Evolutionary conservation across 2,797 vertebrate species (phyloP), one percentile per base, ranked within the genome.

Genomic region (Sebastolobus altivelis): DNA sequence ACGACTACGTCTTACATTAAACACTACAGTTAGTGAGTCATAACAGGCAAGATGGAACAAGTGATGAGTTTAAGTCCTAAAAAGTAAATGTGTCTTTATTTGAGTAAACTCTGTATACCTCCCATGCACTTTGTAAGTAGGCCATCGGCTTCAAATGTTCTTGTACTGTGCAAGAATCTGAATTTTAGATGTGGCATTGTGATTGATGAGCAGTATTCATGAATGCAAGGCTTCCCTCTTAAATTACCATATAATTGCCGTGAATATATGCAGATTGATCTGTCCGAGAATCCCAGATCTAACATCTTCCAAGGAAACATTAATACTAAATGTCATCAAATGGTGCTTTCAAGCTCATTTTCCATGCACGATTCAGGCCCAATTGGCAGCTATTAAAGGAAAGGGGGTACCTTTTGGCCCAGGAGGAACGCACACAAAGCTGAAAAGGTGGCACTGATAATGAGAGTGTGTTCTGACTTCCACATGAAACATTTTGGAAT

Each of bases 231-330:
- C 72, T 88, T 87, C 59, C 66, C 65, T 84, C 71, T 85, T 76
- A 82, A 88, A 93, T 92, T 87, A 90, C 65, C 86, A 91, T 89
- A 83, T 86, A 89, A 93, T 92, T 89, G 69, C 73, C 54, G 52
- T 86, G 84, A 83, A 90, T 89, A 87, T 90, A 91, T 94, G 90
- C 89, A 93, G 87, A 90, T 88, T 88, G 86, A 85, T 93, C 86
- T 76, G 74, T 83, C 83, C 43, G 11, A 72, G 84, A 82, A 86
- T 84, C 65, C 2, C 75, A 76, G 25, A 87, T 86, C 80, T 67
- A 59, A 81, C 65, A 5, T 87, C 70, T 86, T 82, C 58, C 72
- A 63, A 79, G 71, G 80, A 82, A 87, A 89, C 84, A 84, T 89
- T 88, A 84, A 90, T 79, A 76, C 81, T 79, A 82, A 82, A 87